Conservation (phyloP, 64 coral and sea anemone genomes). For the Catalaphyllia jardinei region DNA sequence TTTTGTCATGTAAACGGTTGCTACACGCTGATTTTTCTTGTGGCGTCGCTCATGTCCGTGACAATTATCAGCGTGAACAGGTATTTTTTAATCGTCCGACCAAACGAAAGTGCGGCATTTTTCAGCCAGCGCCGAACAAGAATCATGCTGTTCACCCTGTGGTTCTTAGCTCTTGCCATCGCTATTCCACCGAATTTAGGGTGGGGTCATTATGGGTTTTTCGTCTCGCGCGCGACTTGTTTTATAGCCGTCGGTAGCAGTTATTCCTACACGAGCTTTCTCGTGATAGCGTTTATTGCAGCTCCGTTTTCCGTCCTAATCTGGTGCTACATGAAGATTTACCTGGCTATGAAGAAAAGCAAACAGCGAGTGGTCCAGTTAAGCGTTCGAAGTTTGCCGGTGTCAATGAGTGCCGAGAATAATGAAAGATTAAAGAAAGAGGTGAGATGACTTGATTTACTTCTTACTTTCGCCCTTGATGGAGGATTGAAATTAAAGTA, state of each 20-base stretch:
- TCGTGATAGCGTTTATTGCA: slow-evolving; percentile 67
- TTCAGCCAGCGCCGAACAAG: slow-evolving; percentile 52
- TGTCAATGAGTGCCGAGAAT: not conserved
- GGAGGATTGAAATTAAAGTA: too few relatives aligned
- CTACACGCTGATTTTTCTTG: slow-evolving; percentile 70
- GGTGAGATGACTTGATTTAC: slow-evolving; percentile 5
- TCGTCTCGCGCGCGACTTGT: slow-evolving; percentile 71
- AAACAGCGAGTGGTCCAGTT: slow-evolving; percentile 30
- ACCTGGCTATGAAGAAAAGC: slow-evolving; percentile 54
- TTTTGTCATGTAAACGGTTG: slow-evolving; percentile 87
- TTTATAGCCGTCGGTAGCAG: slow-evolving; percentile 77
- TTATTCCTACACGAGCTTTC: slow-evolving; percentile 68
- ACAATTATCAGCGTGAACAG: slow-evolving; percentile 82
- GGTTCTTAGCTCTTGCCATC: slow-evolving; percentile 40
- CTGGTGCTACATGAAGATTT: slow-evolving; percentile 79
- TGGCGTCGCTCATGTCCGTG: slow-evolving; percentile 68
- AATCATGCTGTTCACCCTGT: slow-evolving; percentile 43
- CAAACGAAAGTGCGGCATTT: slow-evolving; percentile 42
- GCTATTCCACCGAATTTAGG: slow-evolving; percentile 74
- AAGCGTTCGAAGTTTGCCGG: not conserved
- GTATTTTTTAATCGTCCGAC: slow-evolving; percentile 58
- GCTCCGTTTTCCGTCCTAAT: slow-evolving; percentile 72
- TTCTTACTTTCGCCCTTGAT: too few relatives aligned
- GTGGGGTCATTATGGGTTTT: slow-evolving; percentile 74
- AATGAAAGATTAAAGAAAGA: slow-evolving; percentile 50